These are phyloP conservation scores for Pantherophis guttatus DNA, from an alignment of 2,113 vertebrate genomes.

Conservation along the genomic window DNA sequence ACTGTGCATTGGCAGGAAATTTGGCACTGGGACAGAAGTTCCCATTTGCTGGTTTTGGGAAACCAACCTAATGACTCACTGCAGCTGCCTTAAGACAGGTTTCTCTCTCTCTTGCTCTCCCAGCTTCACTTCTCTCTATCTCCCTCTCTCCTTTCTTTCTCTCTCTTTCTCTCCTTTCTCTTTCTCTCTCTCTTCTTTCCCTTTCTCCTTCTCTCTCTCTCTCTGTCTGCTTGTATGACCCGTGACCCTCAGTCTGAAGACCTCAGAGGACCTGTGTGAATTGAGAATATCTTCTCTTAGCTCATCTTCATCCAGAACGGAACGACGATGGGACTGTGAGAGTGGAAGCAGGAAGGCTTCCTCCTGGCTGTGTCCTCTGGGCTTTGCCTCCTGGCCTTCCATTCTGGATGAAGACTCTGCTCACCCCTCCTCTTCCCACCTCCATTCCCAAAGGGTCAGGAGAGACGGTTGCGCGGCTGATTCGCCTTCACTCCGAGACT, in stretches of 20 bases:
- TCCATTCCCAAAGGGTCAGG: not conserved
- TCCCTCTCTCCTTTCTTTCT: no score
- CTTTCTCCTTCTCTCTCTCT: no score
- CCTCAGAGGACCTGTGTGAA: not conserved
- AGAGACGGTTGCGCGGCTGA: not conserved
- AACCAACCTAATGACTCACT: not conserved
- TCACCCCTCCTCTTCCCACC: no score
- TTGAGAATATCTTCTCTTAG: not conserved
- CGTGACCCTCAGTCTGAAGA: not conserved
- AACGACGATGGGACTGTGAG: fast-evolving
- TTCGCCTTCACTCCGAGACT: not conserved
- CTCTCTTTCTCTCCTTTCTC: fast-evolving
- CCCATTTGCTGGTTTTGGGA: not conserved
- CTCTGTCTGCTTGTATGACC: not conserved
- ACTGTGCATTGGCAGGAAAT: not conserved
- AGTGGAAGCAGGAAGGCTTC: no score
- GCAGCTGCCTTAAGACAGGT: not conserved
- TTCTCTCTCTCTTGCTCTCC: not conserved
- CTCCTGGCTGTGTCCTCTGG: no score
- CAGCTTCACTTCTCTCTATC: no score
- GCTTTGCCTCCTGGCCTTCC: not conserved
- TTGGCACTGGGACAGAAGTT: no score
- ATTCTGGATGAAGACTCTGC: not conserved
- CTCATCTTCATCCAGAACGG: not conserved
- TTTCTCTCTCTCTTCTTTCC: no score